Evolutionary conservation across 1,140 invertebrate genomes (phyloP), one percentile per base, ranked within the genome.

Genomic region (Aphelinus certus): DNA sequence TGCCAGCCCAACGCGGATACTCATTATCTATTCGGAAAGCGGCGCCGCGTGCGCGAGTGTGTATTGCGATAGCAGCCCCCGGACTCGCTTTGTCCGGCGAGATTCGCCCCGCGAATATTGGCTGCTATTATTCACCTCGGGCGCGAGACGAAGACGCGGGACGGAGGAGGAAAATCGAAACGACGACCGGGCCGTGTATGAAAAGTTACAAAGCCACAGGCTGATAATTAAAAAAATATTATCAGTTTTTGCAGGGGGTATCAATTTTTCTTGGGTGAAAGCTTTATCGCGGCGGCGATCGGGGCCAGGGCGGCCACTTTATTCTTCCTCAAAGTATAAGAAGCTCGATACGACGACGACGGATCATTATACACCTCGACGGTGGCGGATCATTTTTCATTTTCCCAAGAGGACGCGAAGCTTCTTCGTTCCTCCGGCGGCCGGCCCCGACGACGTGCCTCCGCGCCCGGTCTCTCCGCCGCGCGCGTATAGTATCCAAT

Each of bases 331-430:
- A 64, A 70, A 56, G 65, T 51, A 3, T 47, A 66, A 57, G 65
- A 43, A 69, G 65, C 65, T 53, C 53, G 60, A 69, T 64, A 70
- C 46, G 7, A 10, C 53, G 7, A 10, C 53, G 53, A 26, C 53
- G 66, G 61, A 64, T 75, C 66, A 64, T 75, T 75, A 75, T 75
- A 70, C 48, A 64, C 47, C 51, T 64, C 47, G 68, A 49, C 65
- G 64, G 64, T 65, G 76, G 75, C 47, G 55, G 47, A 65, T 75
- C 26, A 76, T 77, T 81, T 81, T 81, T 76, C 42, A 60, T 73
- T 74, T 43, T 62, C 57, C 75, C 68, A 57, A 53, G 51, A 46
- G 72, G 55, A 56, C 53, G 73, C 66, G 72, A 60, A 63, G 70
- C 7, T 9, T 63, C 47, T 61, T 63, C 61, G 62, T 68, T 63